Evolutionary conservation across 2,113 vertebrate genomes (phyloP).

Genomic region (Microcebus tavaratra): DNA sequence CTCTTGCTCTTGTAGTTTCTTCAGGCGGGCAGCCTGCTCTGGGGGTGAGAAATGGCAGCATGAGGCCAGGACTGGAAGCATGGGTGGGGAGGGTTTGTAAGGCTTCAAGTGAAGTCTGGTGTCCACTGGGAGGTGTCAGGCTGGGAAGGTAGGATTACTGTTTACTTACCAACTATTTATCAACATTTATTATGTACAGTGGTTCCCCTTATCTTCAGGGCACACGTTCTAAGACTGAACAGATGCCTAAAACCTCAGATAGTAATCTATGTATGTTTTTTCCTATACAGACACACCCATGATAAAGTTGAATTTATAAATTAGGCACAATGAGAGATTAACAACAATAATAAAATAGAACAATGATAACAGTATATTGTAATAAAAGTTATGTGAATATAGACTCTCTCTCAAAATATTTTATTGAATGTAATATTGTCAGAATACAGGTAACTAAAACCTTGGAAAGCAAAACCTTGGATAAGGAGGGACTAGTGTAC

Average conservation of each 20-base stretch:
- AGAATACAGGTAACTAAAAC: neutral
- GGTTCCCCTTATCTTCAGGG: neutral
- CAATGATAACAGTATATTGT: neutral
- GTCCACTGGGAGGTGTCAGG: neutral
- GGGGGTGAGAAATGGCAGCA: conserved; percentile 16
- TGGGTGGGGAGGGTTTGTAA: neutral
- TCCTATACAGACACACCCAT: neutral
- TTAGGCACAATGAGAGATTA: neutral
- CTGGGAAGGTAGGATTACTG: neutral
- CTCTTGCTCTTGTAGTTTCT: conserved; percentile 93
- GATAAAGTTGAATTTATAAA: neutral
- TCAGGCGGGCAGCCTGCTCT: conserved; percentile 93
- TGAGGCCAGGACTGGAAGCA: neutral
- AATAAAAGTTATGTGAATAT: neutral
- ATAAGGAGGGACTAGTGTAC: neutral
- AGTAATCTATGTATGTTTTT: neutral
- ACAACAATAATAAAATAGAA: neutral
- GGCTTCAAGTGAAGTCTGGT: neutral
- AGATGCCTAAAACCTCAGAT: neutral
- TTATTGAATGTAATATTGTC: neutral
- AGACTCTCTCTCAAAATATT: neutral
- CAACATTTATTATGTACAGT: neutral
- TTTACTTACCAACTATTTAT: neutral
- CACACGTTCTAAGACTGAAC: neutral
- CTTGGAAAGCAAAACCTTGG: neutral